phyloP scores from a whole-genome alignment of 2,113 vertebrate species.

The Psammodynastes pulverulentus region DNA sequence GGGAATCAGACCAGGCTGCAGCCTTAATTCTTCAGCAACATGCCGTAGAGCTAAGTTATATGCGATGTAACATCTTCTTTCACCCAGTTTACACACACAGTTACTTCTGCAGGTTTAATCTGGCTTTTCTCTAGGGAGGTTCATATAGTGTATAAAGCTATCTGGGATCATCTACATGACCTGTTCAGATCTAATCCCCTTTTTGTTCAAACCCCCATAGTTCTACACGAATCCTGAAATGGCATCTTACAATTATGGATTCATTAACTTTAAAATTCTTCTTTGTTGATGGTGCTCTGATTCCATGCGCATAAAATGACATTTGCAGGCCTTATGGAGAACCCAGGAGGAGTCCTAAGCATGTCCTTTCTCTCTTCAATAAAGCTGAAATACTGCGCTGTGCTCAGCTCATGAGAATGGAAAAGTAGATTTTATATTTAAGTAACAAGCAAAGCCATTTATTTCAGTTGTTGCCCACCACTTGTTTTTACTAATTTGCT shows the following conservation, averaged over 20 bases:
- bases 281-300: neutral
- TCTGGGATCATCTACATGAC: neutral
- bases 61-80: neutral
- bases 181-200: neutral
- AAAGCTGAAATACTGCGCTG: neutral
- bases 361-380: neutral
- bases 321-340: neutral
- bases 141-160: neutral
- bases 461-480: neutral
- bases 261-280: neutral
- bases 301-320: neutral
- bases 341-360: neutral
- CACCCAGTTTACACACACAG: neutral
- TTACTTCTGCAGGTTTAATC: neutral
- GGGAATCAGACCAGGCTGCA: neutral
- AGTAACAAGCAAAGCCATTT: neutral
- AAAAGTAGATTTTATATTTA: slow-evolving; percentile 5
- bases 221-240: neutral
- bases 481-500: neutral
- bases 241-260: neutral
- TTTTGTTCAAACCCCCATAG: neutral
- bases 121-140: neutral
- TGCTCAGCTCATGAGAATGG: neutral
- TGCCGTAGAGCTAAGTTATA: neutral
- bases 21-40: neutral